These are phyloP conservation scores for Noturus placidus DNA, from an alignment of 2,113 vertebrate genomes.

Conservation along the genomic window DNA sequence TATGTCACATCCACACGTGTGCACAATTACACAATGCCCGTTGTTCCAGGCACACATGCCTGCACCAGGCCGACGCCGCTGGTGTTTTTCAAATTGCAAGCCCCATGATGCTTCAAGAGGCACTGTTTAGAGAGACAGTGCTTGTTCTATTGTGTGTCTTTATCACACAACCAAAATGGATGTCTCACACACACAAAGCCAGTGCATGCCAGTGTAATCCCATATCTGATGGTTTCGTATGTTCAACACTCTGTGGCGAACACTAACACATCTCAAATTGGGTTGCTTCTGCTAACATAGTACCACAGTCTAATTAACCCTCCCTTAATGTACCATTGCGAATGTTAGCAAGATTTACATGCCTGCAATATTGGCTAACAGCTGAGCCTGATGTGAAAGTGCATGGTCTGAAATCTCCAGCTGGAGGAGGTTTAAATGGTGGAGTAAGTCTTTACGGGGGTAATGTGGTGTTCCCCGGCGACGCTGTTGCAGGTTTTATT, in stretches of 20 bases:
- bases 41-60: conserved; percentile 21
- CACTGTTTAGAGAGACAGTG: conserved; percentile 62
- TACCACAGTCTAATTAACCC: neutral
- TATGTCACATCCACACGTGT: conserved; percentile 35
- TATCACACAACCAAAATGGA: conserved; percentile 41
- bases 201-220: conserved; percentile 34
- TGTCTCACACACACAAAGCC: conserved; percentile 22
- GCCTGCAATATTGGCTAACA: neutral
- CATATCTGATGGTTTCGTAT: conserved; percentile 1
- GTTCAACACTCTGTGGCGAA: neutral
- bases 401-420: conserved; percentile 2
- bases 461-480: conserved; percentile 14
- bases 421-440: conserved; percentile 11
- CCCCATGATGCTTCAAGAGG: conserved; percentile 55
- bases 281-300: neutral
- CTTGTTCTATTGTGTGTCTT: conserved; percentile 59
- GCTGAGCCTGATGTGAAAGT: conserved; percentile 6
- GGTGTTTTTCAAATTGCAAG: conserved; percentile 47
- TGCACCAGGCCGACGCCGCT: neutral
- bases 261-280: neutral
- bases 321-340: neutral
- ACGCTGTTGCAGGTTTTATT: conserved; percentile 23
- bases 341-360: conserved; percentile 4
- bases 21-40: conserved; percentile 35
- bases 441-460: conserved; percentile 15